Evolutionary conservation across 2,797 vertebrate genomes (phyloP), one percentile per base, ranked within the genome.

Genomic region (Danio jaintianensis): DNA sequence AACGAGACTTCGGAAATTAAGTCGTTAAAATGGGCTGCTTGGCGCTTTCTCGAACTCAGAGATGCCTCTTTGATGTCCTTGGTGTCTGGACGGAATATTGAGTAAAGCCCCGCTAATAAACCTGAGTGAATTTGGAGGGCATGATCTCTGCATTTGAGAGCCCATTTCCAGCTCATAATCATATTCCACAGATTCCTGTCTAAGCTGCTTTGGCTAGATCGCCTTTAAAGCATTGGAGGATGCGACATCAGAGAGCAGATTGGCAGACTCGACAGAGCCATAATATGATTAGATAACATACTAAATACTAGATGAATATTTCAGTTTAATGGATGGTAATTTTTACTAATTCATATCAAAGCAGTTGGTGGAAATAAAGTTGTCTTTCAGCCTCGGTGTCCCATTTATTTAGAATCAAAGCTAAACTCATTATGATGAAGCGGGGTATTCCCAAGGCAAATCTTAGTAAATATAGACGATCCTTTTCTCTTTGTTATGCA

Each of bases 281-380:
- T 55, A 73, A 76, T 69, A 52, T 73, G 71, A 83, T 77, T 84
- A 84, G 71, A 83, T 64, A 82, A 82, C 82, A 81, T 67, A 74
- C 72, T 75, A 79, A 79, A 75, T 29, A 42, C 59, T 36, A 52
- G 82, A 84, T 81, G 62, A 75, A 83, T 81, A 79, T 77, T 48
- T 73, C 29, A 61, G 38, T 58, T 42, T 59, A 75, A 53, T 52
- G 22, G 68, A 22, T 78, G 59, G 71, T 72, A 58, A 78, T 81
- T 76, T 75, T 42, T 50, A 47, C 56, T 71, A 55, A 68, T 67
- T 79, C 5, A 42, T 53, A 47, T 50, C 71, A 80, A 81, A 81
- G 79, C 61, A 67, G 55, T 55, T 66, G 53, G 64, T 71, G 79
- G 69, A 78, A 84, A 84, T 84, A 64, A 81, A 62, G 50, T 70